These are phyloP conservation scores for Columba janthina DNA, from an alignment of 2,113 vertebrate genomes.

Conservation along the genomic window DNA sequence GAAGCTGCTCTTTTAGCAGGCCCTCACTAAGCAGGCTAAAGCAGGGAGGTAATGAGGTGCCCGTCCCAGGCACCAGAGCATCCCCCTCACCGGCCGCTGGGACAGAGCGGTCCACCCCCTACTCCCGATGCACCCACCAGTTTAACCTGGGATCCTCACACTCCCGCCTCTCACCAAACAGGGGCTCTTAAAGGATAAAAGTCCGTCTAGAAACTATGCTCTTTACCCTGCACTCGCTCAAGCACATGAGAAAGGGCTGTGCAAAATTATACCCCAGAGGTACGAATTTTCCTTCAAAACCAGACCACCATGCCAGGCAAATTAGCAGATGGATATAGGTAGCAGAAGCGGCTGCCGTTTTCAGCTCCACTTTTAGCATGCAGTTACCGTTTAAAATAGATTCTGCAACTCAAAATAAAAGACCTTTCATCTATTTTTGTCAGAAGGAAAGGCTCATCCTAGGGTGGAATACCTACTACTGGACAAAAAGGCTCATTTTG, in stretches of 20 bases:
- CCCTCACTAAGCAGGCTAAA: slow-evolving; percentile 68
- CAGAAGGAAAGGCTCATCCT: neutral
- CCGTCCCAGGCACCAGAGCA: slow-evolving; percentile 57
- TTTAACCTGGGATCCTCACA: slow-evolving; percentile 3
- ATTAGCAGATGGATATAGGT: slow-evolving; percentile 47
- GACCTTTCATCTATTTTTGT: slow-evolving; percentile 35
- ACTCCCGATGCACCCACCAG: slow-evolving; percentile 12
- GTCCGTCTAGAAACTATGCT: neutral
- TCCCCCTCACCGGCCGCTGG: slow-evolving; percentile 7
- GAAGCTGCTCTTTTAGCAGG: slow-evolving; percentile 78
- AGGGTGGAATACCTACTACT: slow-evolving; percentile 37
- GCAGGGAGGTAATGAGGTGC: slow-evolving; percentile 75
- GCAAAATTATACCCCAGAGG: neutral
- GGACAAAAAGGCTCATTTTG: slow-evolving; percentile 68
- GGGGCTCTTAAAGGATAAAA: neutral
- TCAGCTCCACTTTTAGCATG: neutral
- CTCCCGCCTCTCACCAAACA: neutral
- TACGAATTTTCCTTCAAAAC: slow-evolving; percentile 16
- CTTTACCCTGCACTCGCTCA: neutral
- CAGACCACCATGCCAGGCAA: slow-evolving; percentile 39
- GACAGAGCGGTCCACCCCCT: slow-evolving; percentile 20
- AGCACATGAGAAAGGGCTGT: neutral
- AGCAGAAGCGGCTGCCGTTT: neutral
- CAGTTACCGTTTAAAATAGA: slow-evolving; percentile 43
- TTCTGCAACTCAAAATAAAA: slow-evolving; percentile 33